Percentiles rank a stretch among this genome's conserved stretches.
Conservation (phyloP, 2,113 vertebrate genomes). For the Connochaetes taurinus region DNA sequence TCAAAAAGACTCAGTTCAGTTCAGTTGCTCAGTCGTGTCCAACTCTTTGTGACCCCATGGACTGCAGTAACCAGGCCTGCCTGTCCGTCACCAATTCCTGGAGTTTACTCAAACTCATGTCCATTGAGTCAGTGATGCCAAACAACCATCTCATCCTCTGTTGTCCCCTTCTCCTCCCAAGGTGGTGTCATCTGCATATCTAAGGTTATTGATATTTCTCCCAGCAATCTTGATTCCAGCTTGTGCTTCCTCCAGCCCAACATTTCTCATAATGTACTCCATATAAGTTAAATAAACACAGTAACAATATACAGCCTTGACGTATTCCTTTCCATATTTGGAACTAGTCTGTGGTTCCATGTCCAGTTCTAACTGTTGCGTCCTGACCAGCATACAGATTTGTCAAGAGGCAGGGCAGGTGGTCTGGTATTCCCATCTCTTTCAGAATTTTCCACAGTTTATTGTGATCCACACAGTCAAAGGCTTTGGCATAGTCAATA, state of each 20-base stretch:
- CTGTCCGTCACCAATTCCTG: background rate
- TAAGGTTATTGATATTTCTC: background rate
- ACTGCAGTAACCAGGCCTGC: background rate
- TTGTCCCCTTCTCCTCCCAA: background rate
- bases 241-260: background rate
- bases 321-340: background rate
- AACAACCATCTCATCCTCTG: background rate
- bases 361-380: background rate
- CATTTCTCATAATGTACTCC: background rate
- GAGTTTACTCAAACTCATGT: background rate
- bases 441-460: background rate
- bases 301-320: background rate
- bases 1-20: background rate
- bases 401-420: background rate
- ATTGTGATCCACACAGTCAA: background rate
- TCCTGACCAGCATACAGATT: background rate
- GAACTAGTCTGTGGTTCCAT: background rate
- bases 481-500: background rate
- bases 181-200: background rate
- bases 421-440: background rate
- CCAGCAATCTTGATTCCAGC: background rate
- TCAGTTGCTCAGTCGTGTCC: background rate
- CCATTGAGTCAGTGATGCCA: background rate
- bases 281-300: background rate
- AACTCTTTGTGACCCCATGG: background rate